Base-by-base conservation (phyloP, 2,888 invertebrate genomes). In the Sphaeridia pumilis region DNA sequence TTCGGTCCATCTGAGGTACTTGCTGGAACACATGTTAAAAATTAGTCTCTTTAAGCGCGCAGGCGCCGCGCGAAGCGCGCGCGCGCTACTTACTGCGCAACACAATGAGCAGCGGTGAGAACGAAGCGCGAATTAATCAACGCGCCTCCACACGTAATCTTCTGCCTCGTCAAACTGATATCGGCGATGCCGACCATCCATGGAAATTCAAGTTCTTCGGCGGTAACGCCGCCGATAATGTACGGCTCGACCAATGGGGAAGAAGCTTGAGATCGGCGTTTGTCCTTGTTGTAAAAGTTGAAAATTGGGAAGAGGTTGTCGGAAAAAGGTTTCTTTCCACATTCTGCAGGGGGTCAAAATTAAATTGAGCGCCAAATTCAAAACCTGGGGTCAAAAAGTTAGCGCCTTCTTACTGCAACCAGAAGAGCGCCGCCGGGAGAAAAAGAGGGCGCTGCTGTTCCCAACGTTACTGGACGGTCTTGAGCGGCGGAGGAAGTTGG, bases 141-240 rank as follows among this genome's bases (percentile, higher is more conserved):
- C 36, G 45, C 54, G 12, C 46, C 51, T 7, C 50, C 55, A 47
- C 55, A 51, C 5, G 24, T 24, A 47, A 51, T 51, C 36, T 36
- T 47, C 12, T 47, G 51, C 17, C 52, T 35, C 2, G 52, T 46
- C 20, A 52, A 26, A 24, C 42, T 50, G 12, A 42, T 42, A 20
- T 55, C 55, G 7, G 51, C 55, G n/a, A 55, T 55, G 2, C 27
- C 50, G 2, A 50, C 51, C 55, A 55, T 55, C 55, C 55, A 55
- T 1, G 50, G 50, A 26, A 51, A 55, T 26, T 55, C 55, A 35
- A 42, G 34, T 10, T 52, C 21, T 26, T 46, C 55, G 2, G 55
- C 51, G 1, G 46, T 14, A 20, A 14, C 17, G 3, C 55, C 55
- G 24, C 55, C 55, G 12, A 55, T 46, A 35, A 55, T 48, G 3